Evolutionary conservation across 2,113 vertebrate species (phyloP), one percentile per base, ranked within the genome.

Genomic region (Oreochromis niloticus): DNA sequence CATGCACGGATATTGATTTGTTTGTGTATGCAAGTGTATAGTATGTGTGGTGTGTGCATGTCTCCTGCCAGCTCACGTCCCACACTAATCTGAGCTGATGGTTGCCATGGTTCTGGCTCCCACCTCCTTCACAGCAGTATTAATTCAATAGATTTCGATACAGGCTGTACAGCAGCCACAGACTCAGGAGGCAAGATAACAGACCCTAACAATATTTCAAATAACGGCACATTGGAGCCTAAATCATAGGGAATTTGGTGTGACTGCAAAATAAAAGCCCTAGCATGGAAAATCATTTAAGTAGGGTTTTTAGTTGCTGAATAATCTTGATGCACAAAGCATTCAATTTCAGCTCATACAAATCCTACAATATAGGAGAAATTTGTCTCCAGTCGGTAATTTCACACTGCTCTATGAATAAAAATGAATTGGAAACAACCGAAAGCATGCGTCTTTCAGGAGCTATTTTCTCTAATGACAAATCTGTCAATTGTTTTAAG

Each of bases 91-190:
- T 83, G 50, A 94, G 90, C 86, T 88, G 88, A 96, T 91, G 92
- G 95, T 96, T 96, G 91, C 95, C 93, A 96, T 96, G 95, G 95
- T 92, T 95, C 88, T 95, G 90, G 90, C 92, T 92, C 90, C 91
- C 89, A 81, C 89, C 87, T 89, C 84, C 88, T 89, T 94, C 91
- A 90, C 88, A 91, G 88, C 89, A 91, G 86, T 87, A 90, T 87
- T 93, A 93, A 93, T 94, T 94, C 93, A 92, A 91, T 92, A 92
- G 89, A 92, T 93, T 91, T 85, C 90, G 90, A 92, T 82, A 88
- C 78, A 90, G 81, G 61, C 90, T 73, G 80, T 27, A 55, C 34
- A 83, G 87, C 88, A 41, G 63, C 82, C 83, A 88, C 86, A 83
- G 85, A 87, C 81, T 86, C 85, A 22, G 59, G 82, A 90, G 80